These are phyloP conservation scores for Meghimatium bilineatum DNA, from an alignment of 2,888 invertebrate species.

Conservation along the genomic window DNA sequence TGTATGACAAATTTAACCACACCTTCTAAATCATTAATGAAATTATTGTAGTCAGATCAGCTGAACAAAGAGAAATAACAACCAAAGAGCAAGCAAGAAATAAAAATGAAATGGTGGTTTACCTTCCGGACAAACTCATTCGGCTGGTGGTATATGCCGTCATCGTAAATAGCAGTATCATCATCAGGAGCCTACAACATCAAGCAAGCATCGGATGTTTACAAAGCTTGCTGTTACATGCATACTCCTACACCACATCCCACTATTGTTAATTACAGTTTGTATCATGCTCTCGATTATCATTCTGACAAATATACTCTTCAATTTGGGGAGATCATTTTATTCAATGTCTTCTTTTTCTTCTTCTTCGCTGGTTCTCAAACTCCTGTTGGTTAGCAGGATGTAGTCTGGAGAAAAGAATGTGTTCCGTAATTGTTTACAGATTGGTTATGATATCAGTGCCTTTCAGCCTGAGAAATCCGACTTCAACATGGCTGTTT, in stretches of 20 bases:
- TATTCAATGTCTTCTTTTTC: too few species aligned
- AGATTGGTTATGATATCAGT: too few species aligned
- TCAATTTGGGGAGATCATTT: too few species aligned
- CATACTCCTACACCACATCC: background rate
- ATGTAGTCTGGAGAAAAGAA: too few species aligned
- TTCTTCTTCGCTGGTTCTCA: too few species aligned
- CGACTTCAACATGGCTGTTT: too few species aligned
- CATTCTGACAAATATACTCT: too few species aligned
- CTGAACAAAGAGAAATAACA: background rate
- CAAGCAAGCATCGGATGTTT: constrained; percentile 21
- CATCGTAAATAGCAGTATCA: constrained; percentile 70
- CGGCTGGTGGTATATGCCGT: constrained; percentile 85
- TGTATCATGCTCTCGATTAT: too few species aligned
- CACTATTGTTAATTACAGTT: background rate
- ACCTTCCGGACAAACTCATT: constrained; percentile 84
- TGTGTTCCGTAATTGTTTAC: too few species aligned
- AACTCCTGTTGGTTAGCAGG: too few species aligned
- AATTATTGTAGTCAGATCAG: background rate
- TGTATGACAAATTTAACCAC: too few species aligned
- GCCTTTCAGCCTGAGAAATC: too few species aligned
- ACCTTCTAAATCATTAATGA: background rate
- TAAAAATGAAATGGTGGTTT: constrained; percentile 60
- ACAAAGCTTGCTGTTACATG: background rate
- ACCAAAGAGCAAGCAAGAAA: background rate
- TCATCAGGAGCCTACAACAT: constrained; percentile 36